Base-by-base conservation (phyloP, 2,888 invertebrate genomes). In the Anorthoa munda region DNA sequence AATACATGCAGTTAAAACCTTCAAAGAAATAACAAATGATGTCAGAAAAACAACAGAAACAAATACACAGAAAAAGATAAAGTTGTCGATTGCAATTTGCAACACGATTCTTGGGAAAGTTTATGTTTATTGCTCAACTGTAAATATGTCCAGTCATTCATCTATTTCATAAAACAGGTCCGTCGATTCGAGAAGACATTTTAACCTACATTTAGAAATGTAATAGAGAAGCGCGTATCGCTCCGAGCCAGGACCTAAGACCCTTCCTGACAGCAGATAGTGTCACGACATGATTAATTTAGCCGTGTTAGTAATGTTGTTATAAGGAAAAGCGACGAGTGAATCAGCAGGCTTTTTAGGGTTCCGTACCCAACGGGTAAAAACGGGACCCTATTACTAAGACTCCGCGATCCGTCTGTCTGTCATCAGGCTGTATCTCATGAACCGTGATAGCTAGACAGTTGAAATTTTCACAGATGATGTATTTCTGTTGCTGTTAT, bases 181-280 rank as follows among this genome's bases (percentile, higher is more conserved):
- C 56, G 51, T 56, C 60, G 59, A 70, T 66, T 71, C 67, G 73
- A 83, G 69, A 77, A 74, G 70, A 86, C 86, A 87, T 51, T 89
- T 90, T 94, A 92, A 94, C 94, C 95, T 88, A 94, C 84, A 91
- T 94, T 88, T 77, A 67, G 70, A 68, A 80, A 83, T 85, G 89
- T 88, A 90, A 89, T 87, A 90, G 90, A 89, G 89, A 91, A 87
- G 86, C 80, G 85, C 84, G 89, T 94, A 94, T 94, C 93, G 79
- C 85, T 72, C 55, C 88, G 92, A 91, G 91, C 89, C 81, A 88
- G 87, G 92, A 93, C 94, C 93, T 92, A 87, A 91, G 92, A 91
- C 92, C 92, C 89, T 87, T 87, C 81, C 56, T 78, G 85, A 86
- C 82, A 86, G 82, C 69, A 85, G 94, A 94, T 95, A 95, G 86